These are phyloP conservation scores for Griposia aprilina DNA, from an alignment of 2,888 invertebrate species.

Conservation along the genomic window DNA sequence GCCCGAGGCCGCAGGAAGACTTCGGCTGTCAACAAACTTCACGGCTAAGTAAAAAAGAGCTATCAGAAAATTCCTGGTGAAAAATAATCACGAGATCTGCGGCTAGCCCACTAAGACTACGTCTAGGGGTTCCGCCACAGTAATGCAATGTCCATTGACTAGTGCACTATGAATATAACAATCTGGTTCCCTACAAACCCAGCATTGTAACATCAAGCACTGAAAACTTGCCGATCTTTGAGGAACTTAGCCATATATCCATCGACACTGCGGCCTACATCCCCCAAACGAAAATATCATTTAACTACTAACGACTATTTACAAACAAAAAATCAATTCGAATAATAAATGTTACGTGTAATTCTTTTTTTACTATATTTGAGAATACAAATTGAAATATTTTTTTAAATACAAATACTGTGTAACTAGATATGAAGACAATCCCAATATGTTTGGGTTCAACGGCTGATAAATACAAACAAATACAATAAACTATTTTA, in stretches of 20 bases:
- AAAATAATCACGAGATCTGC: slow-evolving; percentile 66
- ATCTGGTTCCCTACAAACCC: slow-evolving; percentile 60
- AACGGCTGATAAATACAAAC: slow-evolving; percentile 2
- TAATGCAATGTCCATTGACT: slow-evolving; percentile 53
- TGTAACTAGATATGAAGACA: slow-evolving; percentile 6
- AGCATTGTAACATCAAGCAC: slow-evolving; percentile 64
- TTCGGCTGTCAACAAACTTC: slow-evolving; percentile 62
- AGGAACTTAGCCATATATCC: slow-evolving; percentile 46
- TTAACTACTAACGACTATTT: slow-evolving; percentile 55
- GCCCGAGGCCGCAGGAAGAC: slow-evolving; percentile 61
- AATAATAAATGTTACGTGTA: slow-evolving; percentile 43
- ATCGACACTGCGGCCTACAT: slow-evolving; percentile 44
- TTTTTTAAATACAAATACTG: slow-evolving; percentile 6
- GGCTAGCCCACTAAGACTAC: slow-evolving; percentile 79
- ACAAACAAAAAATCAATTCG: slow-evolving; percentile 60
- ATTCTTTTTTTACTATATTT: slow-evolving; percentile 41
- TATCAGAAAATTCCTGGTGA: slow-evolving; percentile 61
- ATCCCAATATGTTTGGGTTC: neutral
- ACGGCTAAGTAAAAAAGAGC: slow-evolving; percentile 67
- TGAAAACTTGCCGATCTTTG: slow-evolving; percentile 61
- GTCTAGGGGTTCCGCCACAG: slow-evolving; percentile 79
- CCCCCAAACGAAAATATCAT: slow-evolving; percentile 46
- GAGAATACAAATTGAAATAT: slow-evolving; percentile 13
- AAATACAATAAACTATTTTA: slow-evolving; percentile 13
- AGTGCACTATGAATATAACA: slow-evolving; percentile 53